Conservation (phyloP, 1,140 invertebrate species). For the Colletes latitarsis region DNA sequence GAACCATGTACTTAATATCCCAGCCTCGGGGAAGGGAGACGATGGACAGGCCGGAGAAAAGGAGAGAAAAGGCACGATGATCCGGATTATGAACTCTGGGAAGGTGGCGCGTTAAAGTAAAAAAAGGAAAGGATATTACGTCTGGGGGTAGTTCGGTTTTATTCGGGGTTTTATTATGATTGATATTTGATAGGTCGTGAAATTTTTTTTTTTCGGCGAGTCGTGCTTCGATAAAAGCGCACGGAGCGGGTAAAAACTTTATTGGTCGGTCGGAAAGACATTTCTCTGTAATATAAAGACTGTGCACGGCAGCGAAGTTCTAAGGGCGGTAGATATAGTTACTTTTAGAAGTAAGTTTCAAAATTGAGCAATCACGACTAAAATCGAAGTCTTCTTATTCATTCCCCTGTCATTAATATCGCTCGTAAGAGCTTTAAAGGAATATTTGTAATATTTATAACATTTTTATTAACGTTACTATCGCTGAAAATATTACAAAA, state of each 20-base stretch:
- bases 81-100: constrained; percentile 24
- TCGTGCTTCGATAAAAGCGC: constrained; percentile 1
- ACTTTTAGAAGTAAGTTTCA: no score
- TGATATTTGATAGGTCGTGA: constrained; percentile 22
- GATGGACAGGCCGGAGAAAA: background rate
- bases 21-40: background rate
- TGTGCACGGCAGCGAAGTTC: background rate
- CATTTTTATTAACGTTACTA: no score
- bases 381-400: no score
- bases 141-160: constrained; percentile 5
- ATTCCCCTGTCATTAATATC: no score
- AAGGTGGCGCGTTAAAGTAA: constrained; percentile 7
- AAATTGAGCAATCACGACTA: no score
- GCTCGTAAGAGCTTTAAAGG: no score
- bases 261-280: background rate
- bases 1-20: constrained; percentile 19
- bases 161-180: constrained; percentile 17
- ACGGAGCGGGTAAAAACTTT: background rate
- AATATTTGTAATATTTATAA: no score
- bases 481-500: no score
- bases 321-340: background rate
- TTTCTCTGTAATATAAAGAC: background rate
- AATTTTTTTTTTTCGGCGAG: background rate
- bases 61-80: background rate
- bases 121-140: constrained; percentile 2